Evolutionary conservation across 2,888 invertebrate genomes (phyloP), one percentile per base, ranked within the genome.

Genomic region (Nemotelus nigrinus): DNA sequence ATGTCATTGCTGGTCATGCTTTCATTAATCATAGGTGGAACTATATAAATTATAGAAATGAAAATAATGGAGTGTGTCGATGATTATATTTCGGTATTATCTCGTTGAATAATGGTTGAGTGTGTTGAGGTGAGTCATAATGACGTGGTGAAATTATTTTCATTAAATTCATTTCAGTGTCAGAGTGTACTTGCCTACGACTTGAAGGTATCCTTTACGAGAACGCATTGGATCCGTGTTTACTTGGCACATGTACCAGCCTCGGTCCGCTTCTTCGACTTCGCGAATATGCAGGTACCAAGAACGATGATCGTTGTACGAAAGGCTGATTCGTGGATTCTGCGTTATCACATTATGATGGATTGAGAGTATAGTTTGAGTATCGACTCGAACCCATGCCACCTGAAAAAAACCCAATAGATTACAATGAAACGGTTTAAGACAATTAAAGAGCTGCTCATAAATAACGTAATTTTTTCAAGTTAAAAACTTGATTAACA

Each of bases 201-300:
- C 96, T 89, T 96, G 95, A 50, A 96, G 89, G 86, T 96, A 96
- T 77, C 96, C 96, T 85, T 95, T 94, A 77, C 94, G 90, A 79
- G 94, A 94, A 81, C 95, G 90, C 96, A 96, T 96, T n/a, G 96
- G 96, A 87, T 96, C 95, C 0, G 96, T 96, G 88, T 96, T 96
- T 82, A 96, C 93, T 88, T 96, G 96, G 85, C 96, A 96, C 96
- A 96, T 96, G 84, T 91, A 96, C 95, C 95, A 96, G 79, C 96
- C 96, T 2, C 96, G 90, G 88, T 96, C 96, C 64, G 92, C 91
- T 86, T 96, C 96, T 85, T 95, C 94, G 48, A 95, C 95, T 84
- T 93, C 93, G 87, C 93, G 93, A 87, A 96, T 94, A 85, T 96
- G 96, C 80, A 96, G 90, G 87, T 94, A 96, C 96, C 96, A 96